Conservation (phyloP, 2,797 vertebrate genomes). For the Myotis pilosus region DNA sequence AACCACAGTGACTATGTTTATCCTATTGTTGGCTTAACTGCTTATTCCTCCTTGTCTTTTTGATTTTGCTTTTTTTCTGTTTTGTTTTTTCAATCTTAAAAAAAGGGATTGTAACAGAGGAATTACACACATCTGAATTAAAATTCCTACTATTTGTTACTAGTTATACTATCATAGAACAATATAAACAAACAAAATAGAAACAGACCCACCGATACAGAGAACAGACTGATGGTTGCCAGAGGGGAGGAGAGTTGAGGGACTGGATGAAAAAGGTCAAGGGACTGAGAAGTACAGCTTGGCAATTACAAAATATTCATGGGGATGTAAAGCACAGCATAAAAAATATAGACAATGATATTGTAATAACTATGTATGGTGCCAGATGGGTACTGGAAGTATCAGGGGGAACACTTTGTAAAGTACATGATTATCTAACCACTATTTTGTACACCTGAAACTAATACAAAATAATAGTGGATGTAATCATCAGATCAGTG, state of each 20-base stretch:
- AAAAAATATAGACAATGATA: not conserved
- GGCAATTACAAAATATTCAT: not conserved
- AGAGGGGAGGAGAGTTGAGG: not conserved
- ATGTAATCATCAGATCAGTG: no score
- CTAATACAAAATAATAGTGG: not conserved
- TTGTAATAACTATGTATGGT: not conserved
- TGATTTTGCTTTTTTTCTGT: not conserved
- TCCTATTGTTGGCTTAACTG: not conserved
- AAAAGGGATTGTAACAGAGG: not conserved
- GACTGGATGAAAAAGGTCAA: not conserved
- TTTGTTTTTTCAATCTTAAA: not conserved
- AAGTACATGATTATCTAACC: not conserved
- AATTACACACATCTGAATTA: slow-evolving; percentile 22
- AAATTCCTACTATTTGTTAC: not conserved
- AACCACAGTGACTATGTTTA: slow-evolving; percentile 1
- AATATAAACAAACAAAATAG: not conserved
- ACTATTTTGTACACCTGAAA: not conserved
- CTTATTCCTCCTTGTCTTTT: not conserved
- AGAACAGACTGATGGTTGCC: not conserved
- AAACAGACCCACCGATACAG: not conserved
- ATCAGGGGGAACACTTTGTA: not conserved
- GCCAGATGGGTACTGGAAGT: not conserved
- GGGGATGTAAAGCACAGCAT: not conserved
- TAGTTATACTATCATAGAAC: not conserved
- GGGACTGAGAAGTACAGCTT: not conserved